Evolutionary conservation across 2,113 vertebrate genomes (phyloP).

Genomic region (Glaucidium brasilianum): DNA sequence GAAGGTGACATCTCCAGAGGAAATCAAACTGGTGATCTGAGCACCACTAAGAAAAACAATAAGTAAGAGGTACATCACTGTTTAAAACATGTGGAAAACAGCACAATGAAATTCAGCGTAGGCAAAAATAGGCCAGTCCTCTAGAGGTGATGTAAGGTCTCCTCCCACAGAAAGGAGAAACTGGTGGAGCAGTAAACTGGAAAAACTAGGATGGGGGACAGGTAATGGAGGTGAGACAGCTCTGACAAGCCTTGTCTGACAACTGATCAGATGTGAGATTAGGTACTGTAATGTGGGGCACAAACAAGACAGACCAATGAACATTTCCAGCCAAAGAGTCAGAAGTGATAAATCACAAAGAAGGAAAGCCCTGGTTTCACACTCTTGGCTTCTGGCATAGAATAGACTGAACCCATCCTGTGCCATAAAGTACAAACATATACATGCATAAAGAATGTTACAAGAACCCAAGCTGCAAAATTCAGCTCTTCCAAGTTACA

Average conservation of each 20-base stretch:
- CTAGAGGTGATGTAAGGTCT: constrained; percentile 42
- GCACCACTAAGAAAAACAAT: neutral
- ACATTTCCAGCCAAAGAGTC: neutral
- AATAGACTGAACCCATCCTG: neutral
- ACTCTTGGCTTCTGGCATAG: neutral
- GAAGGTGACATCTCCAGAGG: neutral
- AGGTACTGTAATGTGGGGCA: neutral
- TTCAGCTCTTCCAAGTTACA: neutral
- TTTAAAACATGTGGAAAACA: constrained; percentile 21
- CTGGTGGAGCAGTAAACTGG: constrained; percentile 7
- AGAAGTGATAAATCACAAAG: neutral
- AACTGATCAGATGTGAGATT: constrained; percentile 45
- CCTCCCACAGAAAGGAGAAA: constrained; percentile 45
- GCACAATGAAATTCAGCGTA: neutral
- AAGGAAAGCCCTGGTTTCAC: neutral
- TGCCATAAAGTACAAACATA: neutral
- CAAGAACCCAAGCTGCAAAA: neutral
- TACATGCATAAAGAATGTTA: rapidly evolving
- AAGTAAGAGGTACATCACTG: neutral
- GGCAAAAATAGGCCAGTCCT: constrained; percentile 27
- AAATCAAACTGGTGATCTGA: neutral
- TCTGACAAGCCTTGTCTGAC: constrained; percentile 18
- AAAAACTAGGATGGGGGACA: constrained; percentile 48
- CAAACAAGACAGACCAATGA: constrained; percentile 14
- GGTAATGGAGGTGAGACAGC: constrained; percentile 45